Evolutionary conservation across 2,888 invertebrate genomes (phyloP), one percentile per base, ranked within the genome.

Genomic region (Steinernema hermaphroditum): DNA sequence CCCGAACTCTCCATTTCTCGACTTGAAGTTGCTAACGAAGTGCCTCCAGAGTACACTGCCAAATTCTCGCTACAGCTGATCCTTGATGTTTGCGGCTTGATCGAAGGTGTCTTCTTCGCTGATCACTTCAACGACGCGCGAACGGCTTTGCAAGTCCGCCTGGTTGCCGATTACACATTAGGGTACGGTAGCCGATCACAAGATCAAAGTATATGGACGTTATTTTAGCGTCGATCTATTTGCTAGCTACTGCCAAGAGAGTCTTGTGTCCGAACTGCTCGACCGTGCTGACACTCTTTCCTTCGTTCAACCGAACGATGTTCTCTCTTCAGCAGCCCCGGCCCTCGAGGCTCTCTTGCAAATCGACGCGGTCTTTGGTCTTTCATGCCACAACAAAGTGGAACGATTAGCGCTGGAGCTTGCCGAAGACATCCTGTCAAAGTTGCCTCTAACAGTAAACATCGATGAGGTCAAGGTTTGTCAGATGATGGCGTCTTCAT

Each of bases 81-180:
- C 34, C 71, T 73, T 27, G 41, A 70, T 16, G 73, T 70, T 54
- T 46, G 68, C 2, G 62, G 69, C 29, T 44, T 62, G 9, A n/a
- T 73, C 27, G 73, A 73, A 43, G 70, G 70, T 12, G 32, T 70
- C 32, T 70, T 41, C 34, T 73, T 73, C 46, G 43, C 71, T 24
- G 73, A 73, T 49, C 50, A 69, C 68, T 73, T 73, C 46, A 69
- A 73, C 71, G 70, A 73, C 49, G 54, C 49, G 24, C 70, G 57
- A 22, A 68, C 73, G 0, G 50, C 70, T 8, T 68, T 73, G 37
- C 46, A 46, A 46, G 44, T 73, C 16, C 70, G 73, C 29, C 57
- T 73, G 41, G 49, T 73, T 1, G 43, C 70, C 1, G 73, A 73
- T 34, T 46, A 37, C 6, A 29, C 27, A 27, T 32, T 41, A 14